These are phyloP conservation scores for Heteromormyrus szaboi DNA, from an alignment of 2,797 vertebrate species.

Conservation along the genomic window DNA sequence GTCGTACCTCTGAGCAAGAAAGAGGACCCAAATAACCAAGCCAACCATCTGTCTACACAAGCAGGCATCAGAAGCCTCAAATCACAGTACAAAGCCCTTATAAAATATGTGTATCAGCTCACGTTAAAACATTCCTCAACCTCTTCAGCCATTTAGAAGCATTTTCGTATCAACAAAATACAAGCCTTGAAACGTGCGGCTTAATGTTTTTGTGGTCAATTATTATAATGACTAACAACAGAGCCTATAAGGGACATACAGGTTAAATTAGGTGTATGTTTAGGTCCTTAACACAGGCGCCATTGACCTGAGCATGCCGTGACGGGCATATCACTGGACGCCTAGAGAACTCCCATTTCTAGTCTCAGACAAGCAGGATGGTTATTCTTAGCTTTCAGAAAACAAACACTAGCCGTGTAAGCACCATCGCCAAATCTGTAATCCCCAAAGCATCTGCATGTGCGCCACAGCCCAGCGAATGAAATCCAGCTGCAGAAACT, in stretches of 20 bases:
- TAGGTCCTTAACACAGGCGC: not conserved
- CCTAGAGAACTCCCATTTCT: not conserved
- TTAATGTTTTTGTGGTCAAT: not conserved
- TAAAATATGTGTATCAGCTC: not conserved
- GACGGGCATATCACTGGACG: not conserved
- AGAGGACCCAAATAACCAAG: conserved; percentile 1
- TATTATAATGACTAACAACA: not conserved
- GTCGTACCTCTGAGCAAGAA: not conserved
- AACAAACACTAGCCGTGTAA: conserved; percentile 18
- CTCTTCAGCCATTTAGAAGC: not conserved
- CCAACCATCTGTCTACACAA: not conserved
- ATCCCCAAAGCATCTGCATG: conserved; percentile 12
- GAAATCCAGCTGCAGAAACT: conserved; percentile 7
- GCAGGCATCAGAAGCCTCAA: not conserved
- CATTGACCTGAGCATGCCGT: not conserved
- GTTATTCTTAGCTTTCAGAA: conserved; percentile 28
- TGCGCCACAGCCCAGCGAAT: conserved; percentile 21
- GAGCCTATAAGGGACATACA: not conserved
- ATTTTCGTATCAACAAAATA: not conserved
- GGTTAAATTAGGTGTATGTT: not conserved
- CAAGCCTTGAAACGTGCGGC: not conserved
- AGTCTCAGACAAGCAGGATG: conserved; percentile 2
- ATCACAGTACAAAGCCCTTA: not conserved
- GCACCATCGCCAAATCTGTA: conserved; percentile 32
- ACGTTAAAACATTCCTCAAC: not conserved